These are phyloP conservation scores for Lagenorhynchus albirostris DNA, from an alignment of 2,113 vertebrate genomes.

Conservation along the genomic window DNA sequence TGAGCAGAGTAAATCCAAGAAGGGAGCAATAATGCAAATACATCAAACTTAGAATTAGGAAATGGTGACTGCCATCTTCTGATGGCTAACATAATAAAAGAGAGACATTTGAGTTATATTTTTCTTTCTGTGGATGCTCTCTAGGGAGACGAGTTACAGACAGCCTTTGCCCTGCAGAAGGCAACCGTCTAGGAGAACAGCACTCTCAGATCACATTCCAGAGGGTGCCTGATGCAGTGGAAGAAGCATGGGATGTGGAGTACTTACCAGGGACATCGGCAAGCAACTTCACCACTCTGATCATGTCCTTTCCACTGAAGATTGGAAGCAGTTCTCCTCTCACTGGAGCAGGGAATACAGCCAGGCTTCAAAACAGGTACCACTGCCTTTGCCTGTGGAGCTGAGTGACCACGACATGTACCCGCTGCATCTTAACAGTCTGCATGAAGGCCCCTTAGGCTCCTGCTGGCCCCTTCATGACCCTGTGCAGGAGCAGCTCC, in stretches of 20 bases:
- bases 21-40: background rate
- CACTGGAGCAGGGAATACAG: fast-evolving
- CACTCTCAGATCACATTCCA: background rate
- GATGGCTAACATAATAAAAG: background rate
- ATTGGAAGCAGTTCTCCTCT: background rate
- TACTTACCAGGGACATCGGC: no score
- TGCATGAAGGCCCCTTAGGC: background rate
- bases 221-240: fast-evolving
- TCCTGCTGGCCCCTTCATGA: background rate
- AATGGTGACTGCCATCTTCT: background rate
- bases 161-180: background rate
- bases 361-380: background rate
- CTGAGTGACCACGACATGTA: background rate
- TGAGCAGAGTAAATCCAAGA: background rate
- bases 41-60: background rate
- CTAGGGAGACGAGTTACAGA: background rate
- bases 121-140: background rate
- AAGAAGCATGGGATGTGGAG: background rate
- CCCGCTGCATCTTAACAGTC: background rate
- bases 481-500: background rate
- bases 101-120: background rate
- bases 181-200: background rate
- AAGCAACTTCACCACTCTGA: background rate
- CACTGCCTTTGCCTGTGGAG: no score
- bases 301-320: background rate